Conservation (phyloP, 2,113 vertebrate species). For the Ciconia stormi region DNA sequence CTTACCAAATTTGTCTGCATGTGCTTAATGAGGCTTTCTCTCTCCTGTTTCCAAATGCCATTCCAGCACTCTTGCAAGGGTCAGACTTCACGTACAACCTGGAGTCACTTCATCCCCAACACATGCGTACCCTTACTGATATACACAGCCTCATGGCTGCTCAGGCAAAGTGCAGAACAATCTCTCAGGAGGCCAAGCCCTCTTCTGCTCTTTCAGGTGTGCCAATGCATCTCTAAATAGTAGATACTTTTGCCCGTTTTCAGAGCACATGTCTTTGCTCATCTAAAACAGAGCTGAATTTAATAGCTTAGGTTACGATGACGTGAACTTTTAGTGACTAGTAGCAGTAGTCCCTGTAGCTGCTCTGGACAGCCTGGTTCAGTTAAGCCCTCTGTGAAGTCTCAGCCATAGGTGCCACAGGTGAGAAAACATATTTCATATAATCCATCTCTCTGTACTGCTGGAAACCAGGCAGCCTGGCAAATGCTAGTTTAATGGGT, state of each 20-base stretch:
- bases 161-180: neutral
- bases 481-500: neutral
- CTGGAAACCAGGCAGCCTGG: neutral
- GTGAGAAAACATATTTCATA: neutral
- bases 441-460: neutral
- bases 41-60: neutral
- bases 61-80: neutral
- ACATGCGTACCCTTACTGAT: neutral
- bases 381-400: slow-evolving; percentile 11
- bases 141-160: neutral
- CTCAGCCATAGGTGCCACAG: neutral
- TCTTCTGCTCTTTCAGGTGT: neutral
- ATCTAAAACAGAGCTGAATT: slow-evolving; percentile 30
- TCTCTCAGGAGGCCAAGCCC: neutral
- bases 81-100: neutral
- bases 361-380: neutral
- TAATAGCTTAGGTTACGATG: slow-evolving; percentile 47
- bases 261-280: neutral
- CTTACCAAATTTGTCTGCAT: neutral
- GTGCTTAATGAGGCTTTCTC: neutral
- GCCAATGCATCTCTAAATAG: neutral
- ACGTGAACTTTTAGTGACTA: neutral
- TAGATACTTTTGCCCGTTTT: neutral
- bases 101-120: neutral
- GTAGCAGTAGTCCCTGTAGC: neutral